phyloP scores from a whole-genome alignment of 2,113 vertebrate genomes.

The Sylvia atricapilla region DNA sequence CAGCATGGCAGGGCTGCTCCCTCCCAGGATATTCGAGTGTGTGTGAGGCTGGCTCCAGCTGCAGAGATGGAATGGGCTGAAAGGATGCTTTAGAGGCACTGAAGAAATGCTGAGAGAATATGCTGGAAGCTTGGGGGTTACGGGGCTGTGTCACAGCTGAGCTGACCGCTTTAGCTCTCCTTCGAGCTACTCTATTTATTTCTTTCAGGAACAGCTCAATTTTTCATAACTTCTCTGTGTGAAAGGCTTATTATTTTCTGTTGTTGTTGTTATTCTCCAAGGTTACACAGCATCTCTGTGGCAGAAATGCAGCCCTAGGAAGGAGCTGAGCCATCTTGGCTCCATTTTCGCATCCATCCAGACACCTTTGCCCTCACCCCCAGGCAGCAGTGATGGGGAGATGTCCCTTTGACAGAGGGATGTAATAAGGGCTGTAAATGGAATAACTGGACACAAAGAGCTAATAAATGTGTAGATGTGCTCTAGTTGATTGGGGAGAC shows the following conservation, averaged over 20 bases:
- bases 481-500: background rate
- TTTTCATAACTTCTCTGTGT: background rate
- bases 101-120: background rate
- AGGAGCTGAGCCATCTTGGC: background rate
- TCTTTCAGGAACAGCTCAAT: background rate
- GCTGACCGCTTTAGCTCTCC: background rate
- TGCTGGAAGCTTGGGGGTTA: background rate
- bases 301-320: background rate
- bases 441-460: background rate
- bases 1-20: background rate
- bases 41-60: background rate
- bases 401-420: background rate
- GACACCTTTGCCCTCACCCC: background rate
- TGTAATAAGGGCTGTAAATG: background rate
- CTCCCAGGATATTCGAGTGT: background rate
- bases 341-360: accelerated
- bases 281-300: background rate
- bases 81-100: background rate
- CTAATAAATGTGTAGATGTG: background rate
- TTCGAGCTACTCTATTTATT: background rate
- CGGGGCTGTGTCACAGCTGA: background rate
- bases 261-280: background rate
- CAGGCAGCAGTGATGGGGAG: background rate
- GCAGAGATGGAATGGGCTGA: background rate
- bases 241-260: background rate